Percentiles rank a stretch among this genome's conserved stretches.
Evolutionary conservation across 2,113 vertebrate species (phyloP).

Genomic region (Mustelus asterias): DNA sequence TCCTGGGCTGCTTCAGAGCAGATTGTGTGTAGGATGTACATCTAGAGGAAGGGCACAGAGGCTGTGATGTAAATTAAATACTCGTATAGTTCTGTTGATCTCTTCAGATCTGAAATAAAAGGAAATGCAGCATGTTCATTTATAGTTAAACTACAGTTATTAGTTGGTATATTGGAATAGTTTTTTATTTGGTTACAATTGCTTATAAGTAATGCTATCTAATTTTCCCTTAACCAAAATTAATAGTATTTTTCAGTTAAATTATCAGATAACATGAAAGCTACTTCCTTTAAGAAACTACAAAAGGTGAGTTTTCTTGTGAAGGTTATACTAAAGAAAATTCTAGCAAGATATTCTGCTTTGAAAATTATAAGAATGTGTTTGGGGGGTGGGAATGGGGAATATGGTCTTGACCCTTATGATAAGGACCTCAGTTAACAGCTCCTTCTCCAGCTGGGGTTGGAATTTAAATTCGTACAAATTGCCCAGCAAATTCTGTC

Average conservation of each 20-base stretch:
- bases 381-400: not conserved
- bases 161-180: not conserved
- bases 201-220: not conserved
- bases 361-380: not conserved
- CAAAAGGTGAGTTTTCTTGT: constrained; percentile 75
- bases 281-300: constrained; percentile 91
- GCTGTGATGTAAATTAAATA: not conserved
- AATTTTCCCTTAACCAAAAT: constrained; percentile 59
- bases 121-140: not conserved
- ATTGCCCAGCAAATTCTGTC: not conserved
- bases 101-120: not conserved
- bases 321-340: not conserved
- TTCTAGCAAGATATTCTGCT: not conserved
- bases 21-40: not conserved
- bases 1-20: not conserved
- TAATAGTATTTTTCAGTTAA: constrained; percentile 96
- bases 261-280: constrained; percentile 94
- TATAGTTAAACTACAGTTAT: not conserved
- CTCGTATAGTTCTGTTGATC: not conserved
- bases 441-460: not conserved
- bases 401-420: not conserved
- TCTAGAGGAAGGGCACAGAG: not conserved
- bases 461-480: not conserved
- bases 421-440: not conserved
- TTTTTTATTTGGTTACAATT: not conserved